phyloP scores from a whole-genome alignment of 2,113 vertebrate species.

The Galeopterus variegatus region DNA sequence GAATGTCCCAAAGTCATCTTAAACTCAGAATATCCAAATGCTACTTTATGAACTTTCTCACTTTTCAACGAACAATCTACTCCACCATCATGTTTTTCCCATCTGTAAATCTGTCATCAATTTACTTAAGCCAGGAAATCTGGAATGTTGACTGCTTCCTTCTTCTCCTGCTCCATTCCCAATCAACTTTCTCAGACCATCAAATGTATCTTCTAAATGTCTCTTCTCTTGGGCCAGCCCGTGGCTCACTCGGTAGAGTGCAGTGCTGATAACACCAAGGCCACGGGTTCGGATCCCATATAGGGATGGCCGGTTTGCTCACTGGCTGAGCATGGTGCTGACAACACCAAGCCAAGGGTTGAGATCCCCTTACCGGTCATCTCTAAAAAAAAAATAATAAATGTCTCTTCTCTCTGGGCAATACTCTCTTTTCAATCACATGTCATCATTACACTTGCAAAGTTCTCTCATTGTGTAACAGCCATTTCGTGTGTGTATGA shows the following conservation, averaged over 20 bases:
- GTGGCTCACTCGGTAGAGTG: no score
- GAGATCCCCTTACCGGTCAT: no score
- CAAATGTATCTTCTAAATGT: not conserved
- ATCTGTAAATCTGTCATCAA: slow-evolving; percentile 55
- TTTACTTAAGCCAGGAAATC: not conserved
- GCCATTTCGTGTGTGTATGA: not conserved
- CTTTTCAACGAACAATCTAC: slow-evolving; percentile 24
- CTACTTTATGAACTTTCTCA: slow-evolving; percentile 61
- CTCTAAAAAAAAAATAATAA: no score
- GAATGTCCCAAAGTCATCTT: not conserved
- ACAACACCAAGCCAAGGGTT: no score
- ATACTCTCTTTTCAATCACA: not conserved
- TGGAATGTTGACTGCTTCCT: slow-evolving; percentile 35
- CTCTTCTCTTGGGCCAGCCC: not conserved
- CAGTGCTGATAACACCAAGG: no score
- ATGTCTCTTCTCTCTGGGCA: not conserved
- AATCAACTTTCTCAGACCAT: not conserved
- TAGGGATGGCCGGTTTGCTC: no score
- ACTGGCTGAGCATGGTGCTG: no score
- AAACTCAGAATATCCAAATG: not conserved
- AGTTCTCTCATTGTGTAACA: not conserved
- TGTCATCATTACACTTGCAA: not conserved
- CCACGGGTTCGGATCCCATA: no score
- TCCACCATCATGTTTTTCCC: not conserved
- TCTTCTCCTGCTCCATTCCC: not conserved